phyloP scores from a whole-genome alignment of 2,888 invertebrate species.

The Synanthedon formicaeformis region DNA sequence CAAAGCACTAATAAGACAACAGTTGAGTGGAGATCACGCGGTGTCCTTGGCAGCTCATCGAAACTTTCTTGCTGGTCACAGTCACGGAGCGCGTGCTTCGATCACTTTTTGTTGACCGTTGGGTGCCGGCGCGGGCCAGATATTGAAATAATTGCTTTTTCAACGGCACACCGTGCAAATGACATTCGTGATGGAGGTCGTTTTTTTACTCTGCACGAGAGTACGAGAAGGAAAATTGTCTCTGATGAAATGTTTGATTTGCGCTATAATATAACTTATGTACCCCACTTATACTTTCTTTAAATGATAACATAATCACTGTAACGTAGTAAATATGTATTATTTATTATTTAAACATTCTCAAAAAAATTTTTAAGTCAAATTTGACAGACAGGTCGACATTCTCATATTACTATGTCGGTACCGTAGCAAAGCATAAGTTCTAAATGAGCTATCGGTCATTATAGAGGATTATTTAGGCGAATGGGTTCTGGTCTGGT shows the following conservation, averaged over 20 bases:
- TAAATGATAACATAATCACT: no score
- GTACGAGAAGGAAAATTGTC: constrained; percentile 57
- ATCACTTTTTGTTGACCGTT: constrained; percentile 48
- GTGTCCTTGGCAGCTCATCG: constrained; percentile 49
- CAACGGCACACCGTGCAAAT: constrained; percentile 68
- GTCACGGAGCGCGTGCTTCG: constrained; percentile 61
- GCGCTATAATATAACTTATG: background rate
- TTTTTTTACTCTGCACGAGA: constrained; percentile 38
- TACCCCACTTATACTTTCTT: no score
- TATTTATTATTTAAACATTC: no score
- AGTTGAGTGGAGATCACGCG: constrained; percentile 7
- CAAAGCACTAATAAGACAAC: constrained; percentile 4
- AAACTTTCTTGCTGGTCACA: constrained; percentile 45
- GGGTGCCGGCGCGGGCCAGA: constrained; percentile 50
- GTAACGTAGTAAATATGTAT: no score
- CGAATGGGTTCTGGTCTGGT: no score
- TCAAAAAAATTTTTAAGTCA: no score
- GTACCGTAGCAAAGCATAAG: no score
- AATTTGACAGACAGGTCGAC: no score
- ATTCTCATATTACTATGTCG: no score
- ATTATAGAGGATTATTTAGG: no score
- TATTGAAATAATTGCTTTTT: constrained; percentile 71
- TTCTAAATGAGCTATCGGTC: no score
- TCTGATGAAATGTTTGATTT: constrained; percentile 48
- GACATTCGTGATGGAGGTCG: constrained; percentile 70